These are phyloP conservation scores for Nylanderia fulva DNA, from an alignment of 1,140 invertebrate genomes.

Conservation along the genomic window DNA sequence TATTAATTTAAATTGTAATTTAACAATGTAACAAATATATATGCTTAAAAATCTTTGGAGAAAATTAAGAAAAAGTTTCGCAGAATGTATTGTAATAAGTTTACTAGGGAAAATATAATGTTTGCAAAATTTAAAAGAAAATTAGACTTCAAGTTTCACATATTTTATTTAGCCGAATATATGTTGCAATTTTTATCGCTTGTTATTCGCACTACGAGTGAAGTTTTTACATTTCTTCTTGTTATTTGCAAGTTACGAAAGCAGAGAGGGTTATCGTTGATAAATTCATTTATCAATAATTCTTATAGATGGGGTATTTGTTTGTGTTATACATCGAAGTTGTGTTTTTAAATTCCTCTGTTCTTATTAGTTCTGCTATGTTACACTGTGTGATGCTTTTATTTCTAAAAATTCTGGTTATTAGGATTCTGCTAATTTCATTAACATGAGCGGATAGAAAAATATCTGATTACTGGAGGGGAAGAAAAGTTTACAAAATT, in stretches of 20 bases:
- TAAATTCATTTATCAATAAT: conserved; percentile 19
- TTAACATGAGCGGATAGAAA: background rate
- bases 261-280: background rate
- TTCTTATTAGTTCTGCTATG: background rate
- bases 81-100: background rate
- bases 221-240: conserved; percentile 28
- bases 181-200: background rate
- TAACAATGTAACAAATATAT: background rate
- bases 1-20: conserved; percentile 20
- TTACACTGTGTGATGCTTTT: conserved; percentile 20
- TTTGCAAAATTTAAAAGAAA: background rate
- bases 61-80: background rate
- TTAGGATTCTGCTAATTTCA: conserved; percentile 1
- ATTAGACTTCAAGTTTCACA: background rate
- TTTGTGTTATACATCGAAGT: background rate
- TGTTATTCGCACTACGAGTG: background rate
- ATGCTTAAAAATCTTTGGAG: background rate
- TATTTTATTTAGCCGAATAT: background rate
- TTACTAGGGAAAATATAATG: background rate
- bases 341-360: conserved; percentile 31
- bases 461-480: conserved; percentile 8
- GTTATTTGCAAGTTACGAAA: conserved; percentile 27
- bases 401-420: background rate
- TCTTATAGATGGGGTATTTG: background rate
- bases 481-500: background rate